A percentile compares a stretch with the other conserved stretches of the same genome.
Conservation (phyloP, 2,113 vertebrate genomes). For the Nibea albiflora region DNA sequence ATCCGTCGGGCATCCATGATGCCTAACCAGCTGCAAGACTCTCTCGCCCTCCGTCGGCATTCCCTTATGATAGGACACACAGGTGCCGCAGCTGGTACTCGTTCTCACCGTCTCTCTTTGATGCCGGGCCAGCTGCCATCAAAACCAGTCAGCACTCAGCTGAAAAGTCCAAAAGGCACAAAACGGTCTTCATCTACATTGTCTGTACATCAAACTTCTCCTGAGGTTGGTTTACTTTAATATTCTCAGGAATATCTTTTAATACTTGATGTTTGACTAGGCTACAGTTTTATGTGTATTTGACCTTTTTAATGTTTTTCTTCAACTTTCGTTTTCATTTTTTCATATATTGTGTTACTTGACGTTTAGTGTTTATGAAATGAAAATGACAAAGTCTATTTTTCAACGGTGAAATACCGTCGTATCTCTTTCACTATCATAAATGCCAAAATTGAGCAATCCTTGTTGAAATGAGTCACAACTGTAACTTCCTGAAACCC, state of each 20-base stretch:
- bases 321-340: not conserved
- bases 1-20: conserved; percentile 89
- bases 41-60: conserved; percentile 66
- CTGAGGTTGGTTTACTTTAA: conserved; percentile 69
- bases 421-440: not conserved
- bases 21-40: conserved; percentile 85
- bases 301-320: not conserved
- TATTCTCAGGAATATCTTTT: not conserved
- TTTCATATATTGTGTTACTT: not conserved
- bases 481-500: not conserved
- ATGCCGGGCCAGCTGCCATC: conserved; percentile 83
- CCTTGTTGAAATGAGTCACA: not conserved
- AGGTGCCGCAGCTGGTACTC: conserved; percentile 5
- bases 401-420: not conserved
- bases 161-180: conserved; percentile 51
- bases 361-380: not conserved
- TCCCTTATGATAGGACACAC: conserved; percentile 84
- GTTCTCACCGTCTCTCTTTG: conserved; percentile 80
- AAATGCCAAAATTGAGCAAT: too few relatives aligned
- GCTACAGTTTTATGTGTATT: not conserved
- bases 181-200: conserved; percentile 49
- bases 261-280: not conserved
- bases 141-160: conserved; percentile 32
- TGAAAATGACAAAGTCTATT: too few relatives aligned
- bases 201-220: conserved; percentile 54